A percentile compares a stretch with the other conserved stretches of the same genome.
These are phyloP conservation scores for Pipistrellus nathusii DNA, from an alignment of 2,797 vertebrate genomes.

Conservation along the genomic window DNA sequence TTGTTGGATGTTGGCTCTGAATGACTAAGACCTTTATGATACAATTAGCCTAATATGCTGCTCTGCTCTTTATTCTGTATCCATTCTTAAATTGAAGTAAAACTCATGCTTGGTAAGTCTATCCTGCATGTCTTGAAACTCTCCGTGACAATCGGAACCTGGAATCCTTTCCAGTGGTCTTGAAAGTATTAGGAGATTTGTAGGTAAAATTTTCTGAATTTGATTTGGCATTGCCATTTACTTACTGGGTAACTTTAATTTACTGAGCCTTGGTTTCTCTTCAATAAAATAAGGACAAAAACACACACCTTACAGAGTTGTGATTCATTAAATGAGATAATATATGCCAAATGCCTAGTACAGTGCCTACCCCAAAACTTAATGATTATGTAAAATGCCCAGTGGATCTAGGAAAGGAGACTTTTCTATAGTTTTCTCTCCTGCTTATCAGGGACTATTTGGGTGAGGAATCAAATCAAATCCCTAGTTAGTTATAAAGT, in stretches of 20 bases:
- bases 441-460: neutral
- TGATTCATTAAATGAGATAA: neutral
- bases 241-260: neutral
- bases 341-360: neutral
- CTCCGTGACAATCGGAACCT: neutral
- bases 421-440: neutral
- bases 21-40: neutral
- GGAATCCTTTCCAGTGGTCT: neutral
- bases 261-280: neutral
- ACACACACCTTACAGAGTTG: neutral
- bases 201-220: neutral
- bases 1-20: neutral
- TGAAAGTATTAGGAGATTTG: neutral
- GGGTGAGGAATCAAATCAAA: neutral
- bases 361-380: neutral
- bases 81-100: neutral
- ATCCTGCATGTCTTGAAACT: neutral
- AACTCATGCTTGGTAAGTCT: neutral
- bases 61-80: neutral
- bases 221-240: neutral
- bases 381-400: neutral
- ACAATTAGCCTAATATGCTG: fast-evolving
- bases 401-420: neutral
- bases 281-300: neutral
- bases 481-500: neutral